Conservation (phyloP, 2,113 vertebrate species). For the Myxocyprinus asiaticus region DNA sequence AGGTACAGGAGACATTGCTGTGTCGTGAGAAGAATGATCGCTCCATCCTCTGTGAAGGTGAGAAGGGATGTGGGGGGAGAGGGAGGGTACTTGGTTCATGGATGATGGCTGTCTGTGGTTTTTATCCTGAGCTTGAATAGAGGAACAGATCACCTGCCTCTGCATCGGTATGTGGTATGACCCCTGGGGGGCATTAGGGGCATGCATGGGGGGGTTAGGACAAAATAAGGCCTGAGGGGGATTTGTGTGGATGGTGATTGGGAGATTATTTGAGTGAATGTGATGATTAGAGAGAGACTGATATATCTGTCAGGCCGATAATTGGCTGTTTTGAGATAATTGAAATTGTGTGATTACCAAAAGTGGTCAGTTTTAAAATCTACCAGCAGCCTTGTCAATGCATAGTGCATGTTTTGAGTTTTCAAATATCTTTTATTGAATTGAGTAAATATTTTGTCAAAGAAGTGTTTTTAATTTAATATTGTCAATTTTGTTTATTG, state of each 20-base stretch:
- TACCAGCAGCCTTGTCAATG: too few species aligned
- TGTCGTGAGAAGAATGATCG: not conserved
- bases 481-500: too few species aligned
- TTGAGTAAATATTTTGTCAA: too few species aligned
- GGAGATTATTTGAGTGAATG: not conserved
- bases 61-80: not conserved
- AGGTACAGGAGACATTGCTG: not conserved
- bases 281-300: not conserved
- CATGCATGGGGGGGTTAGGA: not conserved
- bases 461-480: too few species aligned
- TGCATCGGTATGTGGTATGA: slow-evolving; percentile 7
- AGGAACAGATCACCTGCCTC: not conserved
- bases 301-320: not conserved
- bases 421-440: too few species aligned
- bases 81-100: not conserved
- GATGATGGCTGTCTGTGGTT: not conserved
- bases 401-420: too few species aligned
- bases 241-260: not conserved
- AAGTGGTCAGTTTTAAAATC: too few species aligned
- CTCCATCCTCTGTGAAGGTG: slow-evolving; percentile 27
- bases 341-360: too few species aligned
- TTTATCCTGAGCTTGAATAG: not conserved
- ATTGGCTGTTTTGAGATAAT: not conserved
- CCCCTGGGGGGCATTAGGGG: not conserved
- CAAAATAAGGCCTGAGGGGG: too few species aligned